phyloP scores from a whole-genome alignment of 1,140 invertebrate genomes.

The Hestina assimilis region DNA sequence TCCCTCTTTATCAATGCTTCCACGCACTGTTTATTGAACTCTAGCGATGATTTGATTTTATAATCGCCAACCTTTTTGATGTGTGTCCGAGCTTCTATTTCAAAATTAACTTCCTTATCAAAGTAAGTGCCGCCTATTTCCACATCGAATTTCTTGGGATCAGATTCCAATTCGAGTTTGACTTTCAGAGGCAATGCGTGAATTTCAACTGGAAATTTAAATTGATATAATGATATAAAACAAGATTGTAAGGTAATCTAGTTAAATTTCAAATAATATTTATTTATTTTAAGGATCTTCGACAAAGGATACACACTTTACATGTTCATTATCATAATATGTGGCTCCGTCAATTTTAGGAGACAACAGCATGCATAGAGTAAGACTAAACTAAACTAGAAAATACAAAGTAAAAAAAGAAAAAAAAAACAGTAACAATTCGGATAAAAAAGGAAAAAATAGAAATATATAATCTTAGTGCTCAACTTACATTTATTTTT shows the following conservation, averaged over 20 bases:
- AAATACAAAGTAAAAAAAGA: too few relatives aligned
- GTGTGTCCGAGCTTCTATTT: slow-evolving; percentile 78
- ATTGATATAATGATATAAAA: background rate
- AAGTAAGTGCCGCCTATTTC: slow-evolving; percentile 76
- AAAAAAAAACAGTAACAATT: too few relatives aligned
- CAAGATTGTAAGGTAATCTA: too few relatives aligned
- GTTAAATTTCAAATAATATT: too few relatives aligned
- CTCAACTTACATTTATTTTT: slow-evolving; percentile 65
- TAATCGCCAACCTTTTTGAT: slow-evolving; percentile 79
- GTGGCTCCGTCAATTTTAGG: too few relatives aligned
- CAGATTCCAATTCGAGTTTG: slow-evolving; percentile 76
- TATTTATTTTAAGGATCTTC: too few relatives aligned
- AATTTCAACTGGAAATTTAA: slow-evolving; percentile 72
- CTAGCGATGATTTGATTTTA: slow-evolving; percentile 78
- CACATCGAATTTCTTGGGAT: slow-evolving; percentile 75
- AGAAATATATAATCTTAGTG: background rate
- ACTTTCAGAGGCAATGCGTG: slow-evolving; percentile 72
- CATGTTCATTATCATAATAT: too few relatives aligned
- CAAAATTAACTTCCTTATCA: slow-evolving; percentile 78
- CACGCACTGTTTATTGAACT: slow-evolving; percentile 79
- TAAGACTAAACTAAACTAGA: too few relatives aligned
- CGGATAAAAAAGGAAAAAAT: too few relatives aligned
- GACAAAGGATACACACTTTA: too few relatives aligned
- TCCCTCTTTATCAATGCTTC: slow-evolving; percentile 79
- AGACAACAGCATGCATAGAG: too few relatives aligned